phyloP scores from a whole-genome alignment of 1,140 invertebrate genomes.

The Zaprionus gabonicus region DNA sequence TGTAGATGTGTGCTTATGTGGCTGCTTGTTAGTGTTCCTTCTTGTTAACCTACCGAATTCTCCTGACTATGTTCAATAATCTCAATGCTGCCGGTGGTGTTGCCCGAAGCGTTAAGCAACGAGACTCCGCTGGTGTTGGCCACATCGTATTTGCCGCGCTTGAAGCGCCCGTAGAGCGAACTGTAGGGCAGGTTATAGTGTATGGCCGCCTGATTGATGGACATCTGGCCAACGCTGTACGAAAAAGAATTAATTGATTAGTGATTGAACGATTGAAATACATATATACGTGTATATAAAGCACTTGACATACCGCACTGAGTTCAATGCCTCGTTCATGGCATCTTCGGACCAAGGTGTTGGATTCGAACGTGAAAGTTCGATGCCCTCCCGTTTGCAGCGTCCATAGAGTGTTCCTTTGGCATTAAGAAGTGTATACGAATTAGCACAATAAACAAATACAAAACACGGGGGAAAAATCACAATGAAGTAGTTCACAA shows the following conservation, averaged over 20 bases:
- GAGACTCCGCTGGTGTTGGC: slow-evolving; percentile 75
- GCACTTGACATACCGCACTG: slow-evolving; percentile 88
- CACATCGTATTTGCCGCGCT: slow-evolving; percentile 88
- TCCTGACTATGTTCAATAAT: slow-evolving; percentile 84
- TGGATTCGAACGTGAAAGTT: slow-evolving; percentile 92
- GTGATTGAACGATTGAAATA: neutral
- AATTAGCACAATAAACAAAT: slow-evolving; percentile 35
- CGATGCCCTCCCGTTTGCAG: slow-evolving; percentile 94
- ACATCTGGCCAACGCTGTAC: slow-evolving; percentile 93
- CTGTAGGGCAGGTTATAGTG: slow-evolving; percentile 96
- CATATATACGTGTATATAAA: neutral
- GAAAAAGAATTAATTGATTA: slow-evolving; percentile 47
- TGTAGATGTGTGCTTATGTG: neutral
- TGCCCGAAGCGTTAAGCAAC: slow-evolving; percentile 78
- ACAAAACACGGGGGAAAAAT: neutral
- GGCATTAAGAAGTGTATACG: slow-evolving; percentile 37
- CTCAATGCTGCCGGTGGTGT: slow-evolving; percentile 84
- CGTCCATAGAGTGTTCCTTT: slow-evolving; percentile 92
- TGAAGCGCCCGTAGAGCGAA: slow-evolving; percentile 94
- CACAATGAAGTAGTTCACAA: neutral
- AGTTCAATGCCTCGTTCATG: slow-evolving; percentile 94
- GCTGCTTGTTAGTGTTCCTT: slow-evolving; percentile 11
- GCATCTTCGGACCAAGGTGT: slow-evolving; percentile 95
- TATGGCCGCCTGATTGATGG: slow-evolving; percentile 96
- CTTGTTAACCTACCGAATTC: slow-evolving; percentile 79